Percentiles rank a stretch among this genome's conserved stretches.
Conservation (phyloP, 2,888 invertebrate genomes). For the Acanthacorydalis orientalis region DNA sequence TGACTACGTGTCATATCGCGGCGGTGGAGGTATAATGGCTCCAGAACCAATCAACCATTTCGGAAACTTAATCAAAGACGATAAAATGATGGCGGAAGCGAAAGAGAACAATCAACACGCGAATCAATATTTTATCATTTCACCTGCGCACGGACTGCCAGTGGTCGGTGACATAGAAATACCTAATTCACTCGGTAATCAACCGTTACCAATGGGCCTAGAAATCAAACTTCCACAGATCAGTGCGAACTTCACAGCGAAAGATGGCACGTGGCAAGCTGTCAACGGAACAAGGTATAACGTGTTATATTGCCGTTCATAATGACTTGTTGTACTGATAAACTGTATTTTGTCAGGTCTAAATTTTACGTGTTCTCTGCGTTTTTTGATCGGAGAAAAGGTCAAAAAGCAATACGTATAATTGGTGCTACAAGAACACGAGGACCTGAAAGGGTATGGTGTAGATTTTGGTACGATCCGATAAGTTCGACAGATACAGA, state of each 20-base stretch:
- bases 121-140: not conserved
- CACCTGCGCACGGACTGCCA: conserved; percentile 10
- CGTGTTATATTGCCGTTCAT: not conserved
- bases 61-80: not conserved
- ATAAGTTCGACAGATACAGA: conserved; percentile 16
- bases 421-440: conserved; percentile 82
- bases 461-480: conserved; percentile 54
- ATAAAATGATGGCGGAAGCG: not conserved
- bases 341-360: conserved; percentile 37
- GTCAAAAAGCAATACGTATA: conserved; percentile 51
- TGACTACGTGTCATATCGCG: conserved; percentile 5
- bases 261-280: conserved; percentile 64
- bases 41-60: conserved; percentile 1
- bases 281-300: conserved; percentile 55
- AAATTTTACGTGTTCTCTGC: conserved; percentile 88
- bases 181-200: conserved; percentile 14
- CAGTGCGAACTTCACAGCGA: conserved; percentile 46
- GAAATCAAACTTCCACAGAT: conserved; percentile 35
- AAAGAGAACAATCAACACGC: not conserved
- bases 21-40: not conserved
- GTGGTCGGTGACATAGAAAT: conserved; percentile 13
- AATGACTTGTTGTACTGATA: too few relatives aligned
- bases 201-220: conserved; percentile 8
- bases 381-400: conserved; percentile 61
- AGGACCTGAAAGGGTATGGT: conserved; percentile 65